These are phyloP conservation scores for Spilosoma lubricipeda DNA, from an alignment of 2,888 invertebrate species.

Conservation along the genomic window DNA sequence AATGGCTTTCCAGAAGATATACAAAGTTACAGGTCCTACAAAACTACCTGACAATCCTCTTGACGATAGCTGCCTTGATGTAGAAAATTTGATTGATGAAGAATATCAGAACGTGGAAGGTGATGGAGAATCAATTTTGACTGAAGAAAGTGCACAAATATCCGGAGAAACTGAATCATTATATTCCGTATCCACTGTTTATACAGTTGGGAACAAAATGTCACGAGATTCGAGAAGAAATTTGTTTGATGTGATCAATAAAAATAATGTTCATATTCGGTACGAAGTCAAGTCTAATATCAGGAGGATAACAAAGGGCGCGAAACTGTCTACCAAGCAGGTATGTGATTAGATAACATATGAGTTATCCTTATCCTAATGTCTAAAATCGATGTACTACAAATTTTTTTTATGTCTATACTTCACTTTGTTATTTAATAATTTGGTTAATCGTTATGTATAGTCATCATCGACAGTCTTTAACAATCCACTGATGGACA, in stretches of 20 bases:
- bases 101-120: slow-evolving; percentile 81
- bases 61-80: slow-evolving; percentile 76
- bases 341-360: slow-evolving; percentile 48
- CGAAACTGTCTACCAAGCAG: slow-evolving; percentile 82
- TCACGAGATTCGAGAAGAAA: slow-evolving; percentile 77
- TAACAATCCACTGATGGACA: too few relatives aligned
- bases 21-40: slow-evolving; percentile 68
- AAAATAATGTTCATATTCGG: slow-evolving; percentile 74
- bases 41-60: slow-evolving; percentile 69
- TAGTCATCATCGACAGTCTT: too few relatives aligned
- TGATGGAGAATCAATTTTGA: slow-evolving; percentile 76
- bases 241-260: slow-evolving; percentile 79
- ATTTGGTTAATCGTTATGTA: background rate
- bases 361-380: background rate
- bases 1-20: slow-evolving; percentile 83
- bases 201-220: slow-evolving; percentile 70
- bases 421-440: background rate
- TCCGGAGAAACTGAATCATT: slow-evolving; percentile 79
- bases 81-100: slow-evolving; percentile 79
- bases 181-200: slow-evolving; percentile 78
- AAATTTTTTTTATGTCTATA: too few relatives aligned
- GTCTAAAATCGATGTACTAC: background rate
- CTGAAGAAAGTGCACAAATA: slow-evolving; percentile 76
- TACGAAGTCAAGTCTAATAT: slow-evolving; percentile 78
- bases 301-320: slow-evolving; percentile 79